These are phyloP conservation scores for Pyrrhia umbra DNA, from an alignment of 2,888 invertebrate genomes.

Conservation along the genomic window DNA sequence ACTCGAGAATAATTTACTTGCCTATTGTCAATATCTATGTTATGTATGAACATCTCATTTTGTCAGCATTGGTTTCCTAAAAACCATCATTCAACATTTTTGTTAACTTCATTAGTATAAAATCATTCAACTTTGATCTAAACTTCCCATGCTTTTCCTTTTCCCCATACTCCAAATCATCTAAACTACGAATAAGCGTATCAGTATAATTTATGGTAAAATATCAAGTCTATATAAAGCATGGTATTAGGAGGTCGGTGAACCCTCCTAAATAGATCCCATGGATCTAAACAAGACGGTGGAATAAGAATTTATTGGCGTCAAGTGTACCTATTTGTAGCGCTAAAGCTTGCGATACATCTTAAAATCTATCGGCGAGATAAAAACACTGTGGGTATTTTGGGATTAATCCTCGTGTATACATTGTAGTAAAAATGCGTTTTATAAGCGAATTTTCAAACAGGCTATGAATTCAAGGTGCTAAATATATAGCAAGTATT, in stretches of 20 bases:
- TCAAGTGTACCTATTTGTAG: constrained; percentile 51
- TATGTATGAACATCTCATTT: too few relatives aligned
- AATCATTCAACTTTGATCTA: not conserved
- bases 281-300: constrained; percentile 28
- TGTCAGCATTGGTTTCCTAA: not conserved
- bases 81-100: not conserved
- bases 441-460: too few relatives aligned
- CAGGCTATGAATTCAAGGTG: too few relatives aligned
- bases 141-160: not conserved
- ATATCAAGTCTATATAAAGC: constrained; percentile 44
- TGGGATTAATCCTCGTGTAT: not conserved
- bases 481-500: too few relatives aligned
- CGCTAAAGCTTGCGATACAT: constrained; percentile 1
- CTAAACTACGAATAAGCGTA: constrained; percentile 9
- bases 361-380: constrained; percentile 24
- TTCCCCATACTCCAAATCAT: constrained; percentile 5
- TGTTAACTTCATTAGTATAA: not conserved
- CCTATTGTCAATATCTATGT: too few relatives aligned
- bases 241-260: constrained; percentile 40
- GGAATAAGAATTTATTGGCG: constrained; percentile 45
- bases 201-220: constrained; percentile 41
- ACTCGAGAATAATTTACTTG: too few relatives aligned
- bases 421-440: too few relatives aligned
- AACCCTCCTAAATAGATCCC: constrained; percentile 44
- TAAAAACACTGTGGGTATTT: not conserved